phyloP scores from a whole-genome alignment of 2,113 vertebrate genomes.

The Alces alces region DNA sequence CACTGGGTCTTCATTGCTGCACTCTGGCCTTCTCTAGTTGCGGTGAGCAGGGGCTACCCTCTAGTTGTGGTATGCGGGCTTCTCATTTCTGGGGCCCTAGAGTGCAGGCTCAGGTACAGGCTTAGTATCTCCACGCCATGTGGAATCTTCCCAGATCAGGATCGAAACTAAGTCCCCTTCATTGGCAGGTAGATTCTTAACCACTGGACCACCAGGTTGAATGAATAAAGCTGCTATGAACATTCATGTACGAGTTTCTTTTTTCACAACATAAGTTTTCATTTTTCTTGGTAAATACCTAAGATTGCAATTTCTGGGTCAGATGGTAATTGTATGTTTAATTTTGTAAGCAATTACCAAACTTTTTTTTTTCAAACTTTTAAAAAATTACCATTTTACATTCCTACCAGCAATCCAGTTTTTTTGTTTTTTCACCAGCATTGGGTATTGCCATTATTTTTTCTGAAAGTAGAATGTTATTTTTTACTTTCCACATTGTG shows the following conservation, averaged over 20 bases:
- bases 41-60: not conserved
- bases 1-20: not conserved
- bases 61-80: not conserved
- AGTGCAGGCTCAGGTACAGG: not conserved
- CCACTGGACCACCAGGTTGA: not conserved
- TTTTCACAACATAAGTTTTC: not conserved
- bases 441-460: not conserved
- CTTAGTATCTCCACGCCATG: not conserved
- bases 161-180: not conserved
- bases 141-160: not conserved
- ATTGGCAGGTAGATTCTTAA: not conserved
- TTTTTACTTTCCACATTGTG: not conserved
- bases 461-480: not conserved
- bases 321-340: not conserved
- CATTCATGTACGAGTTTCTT: not conserved
- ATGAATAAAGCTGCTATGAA: not conserved
- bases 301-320: not conserved
- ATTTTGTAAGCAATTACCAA: not conserved
- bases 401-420: not conserved
- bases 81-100: not conserved
- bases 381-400: not conserved
- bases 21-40: not conserved
- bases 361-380: too few relatives aligned
- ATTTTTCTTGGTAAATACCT: not conserved
- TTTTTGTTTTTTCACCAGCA: not conserved